Percentiles rank a stretch among this genome's conserved stretches.
These are phyloP conservation scores for Cynoglossus semilaevis DNA, from an alignment of 2,113 vertebrate species.

Conservation along the genomic window DNA sequence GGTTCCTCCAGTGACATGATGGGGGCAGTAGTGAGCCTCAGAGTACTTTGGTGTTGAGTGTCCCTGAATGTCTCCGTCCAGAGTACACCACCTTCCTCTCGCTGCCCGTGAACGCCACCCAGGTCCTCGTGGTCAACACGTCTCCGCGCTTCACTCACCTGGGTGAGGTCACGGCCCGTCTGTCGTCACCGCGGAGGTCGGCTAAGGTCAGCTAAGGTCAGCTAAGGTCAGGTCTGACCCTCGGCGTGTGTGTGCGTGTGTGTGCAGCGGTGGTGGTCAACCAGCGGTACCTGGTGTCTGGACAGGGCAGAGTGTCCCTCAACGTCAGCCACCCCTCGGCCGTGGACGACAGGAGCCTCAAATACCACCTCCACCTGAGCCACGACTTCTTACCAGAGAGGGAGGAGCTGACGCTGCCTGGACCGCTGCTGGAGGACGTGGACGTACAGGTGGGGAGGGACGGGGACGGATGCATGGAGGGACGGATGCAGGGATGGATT, in stretches of 20 bases:
- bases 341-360: constrained; percentile 82
- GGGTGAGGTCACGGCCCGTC: constrained; percentile 75
- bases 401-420: constrained; percentile 82
- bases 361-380: constrained; percentile 82
- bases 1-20: too few relatives aligned
- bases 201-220: too few relatives aligned
- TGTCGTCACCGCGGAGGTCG: neutral
- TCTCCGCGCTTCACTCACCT: constrained; percentile 91
- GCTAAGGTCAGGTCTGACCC: too few relatives aligned
- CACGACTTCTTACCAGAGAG: constrained; percentile 80
- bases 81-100: constrained; percentile 88
- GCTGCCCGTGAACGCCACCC: constrained; percentile 79
- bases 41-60: neutral
- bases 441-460: constrained; percentile 82
- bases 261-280: constrained; percentile 79
- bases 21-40: too few relatives aligned
- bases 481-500: too few relatives aligned
- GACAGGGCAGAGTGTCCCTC: constrained; percentile 72
- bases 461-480: too few relatives aligned
- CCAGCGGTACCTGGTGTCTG: constrained; percentile 82
- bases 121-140: constrained; percentile 77
- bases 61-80: constrained; percentile 50
- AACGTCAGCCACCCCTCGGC: constrained; percentile 82
- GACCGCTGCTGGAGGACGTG: constrained; percentile 76
- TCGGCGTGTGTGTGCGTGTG: neutral